Conservation (phyloP, 2,797 vertebrate species). For the Mormyrus hasselquistii region DNA sequence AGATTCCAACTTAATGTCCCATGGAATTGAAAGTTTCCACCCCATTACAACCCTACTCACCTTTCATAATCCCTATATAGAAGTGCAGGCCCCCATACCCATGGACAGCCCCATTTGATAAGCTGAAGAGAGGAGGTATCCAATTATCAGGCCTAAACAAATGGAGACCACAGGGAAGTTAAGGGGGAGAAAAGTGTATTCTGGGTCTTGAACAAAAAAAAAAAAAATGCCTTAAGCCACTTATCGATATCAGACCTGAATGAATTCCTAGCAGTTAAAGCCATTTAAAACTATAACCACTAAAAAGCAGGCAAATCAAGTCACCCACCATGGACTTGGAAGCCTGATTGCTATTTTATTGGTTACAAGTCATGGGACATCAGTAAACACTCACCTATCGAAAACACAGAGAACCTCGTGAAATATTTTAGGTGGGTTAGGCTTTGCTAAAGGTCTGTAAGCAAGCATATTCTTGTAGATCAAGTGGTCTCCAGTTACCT, state of each 20-base stretch:
- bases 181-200: not conserved
- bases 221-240: not conserved
- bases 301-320: not conserved
- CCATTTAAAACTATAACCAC: not conserved
- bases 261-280: not conserved
- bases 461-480: conserved; percentile 50
- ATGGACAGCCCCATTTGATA: conserved; percentile 36
- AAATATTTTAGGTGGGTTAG: conserved; percentile 24
- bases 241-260: not conserved
- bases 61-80: conserved; percentile 56
- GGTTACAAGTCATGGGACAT: not conserved
- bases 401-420: conserved; percentile 49
- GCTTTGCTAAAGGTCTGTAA: conserved; percentile 32
- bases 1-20: not conserved
- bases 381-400: conserved; percentile 41
- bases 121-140: conserved; percentile 41
- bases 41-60: conserved; percentile 19
- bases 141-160: conserved; percentile 50
- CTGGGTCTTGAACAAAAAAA: not conserved
- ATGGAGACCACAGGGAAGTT: not conserved
- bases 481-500: conserved; percentile 53
- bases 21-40: not conserved
- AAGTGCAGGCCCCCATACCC: conserved; percentile 50
- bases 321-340: not conserved
- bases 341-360: not conserved